phyloP scores from a whole-genome alignment of 2,113 vertebrate species.

The Perca schrenkii region DNA sequence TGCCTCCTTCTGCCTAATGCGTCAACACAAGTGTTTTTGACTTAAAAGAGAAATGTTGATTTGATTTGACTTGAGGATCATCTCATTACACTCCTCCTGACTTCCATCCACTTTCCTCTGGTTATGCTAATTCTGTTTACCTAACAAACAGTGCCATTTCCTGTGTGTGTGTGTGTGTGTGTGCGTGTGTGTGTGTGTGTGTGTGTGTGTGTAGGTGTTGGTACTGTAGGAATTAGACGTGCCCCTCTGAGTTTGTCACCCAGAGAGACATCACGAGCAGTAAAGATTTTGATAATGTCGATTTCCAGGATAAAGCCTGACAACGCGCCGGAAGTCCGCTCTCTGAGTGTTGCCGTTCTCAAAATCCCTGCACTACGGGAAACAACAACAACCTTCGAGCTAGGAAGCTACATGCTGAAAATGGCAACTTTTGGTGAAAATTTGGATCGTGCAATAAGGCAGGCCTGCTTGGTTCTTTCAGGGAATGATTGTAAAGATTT shows the following conservation, averaged over 20 bases:
- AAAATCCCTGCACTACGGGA: no score
- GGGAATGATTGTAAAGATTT: no score
- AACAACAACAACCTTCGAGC: no score
- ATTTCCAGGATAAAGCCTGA: no score
- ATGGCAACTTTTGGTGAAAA: no score
- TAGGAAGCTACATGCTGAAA: no score
- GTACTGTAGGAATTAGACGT: slow-evolving; percentile 21
- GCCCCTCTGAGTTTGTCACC: slow-evolving; percentile 33
- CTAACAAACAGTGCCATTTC: slow-evolving; percentile 43
- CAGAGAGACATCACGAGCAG: slow-evolving; percentile 13
- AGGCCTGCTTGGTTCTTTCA: no score
- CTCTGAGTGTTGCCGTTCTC: no score
- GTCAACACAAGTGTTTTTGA: slow-evolving; percentile 29
- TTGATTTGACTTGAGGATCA: slow-evolving; percentile 45
- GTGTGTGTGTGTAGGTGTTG: background rate
- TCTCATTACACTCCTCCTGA: slow-evolving; percentile 26
- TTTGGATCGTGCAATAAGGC: no score
- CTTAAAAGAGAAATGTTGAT: slow-evolving; percentile 47
- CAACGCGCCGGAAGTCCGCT: no score
- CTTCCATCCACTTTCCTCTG: slow-evolving; percentile 23
- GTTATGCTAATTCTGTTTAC: slow-evolving; percentile 57
- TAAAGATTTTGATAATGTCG: slow-evolving; percentile 34
- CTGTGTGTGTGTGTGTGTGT: background rate
- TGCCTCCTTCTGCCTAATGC: slow-evolving; percentile 29
- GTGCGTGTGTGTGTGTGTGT: background rate